Percentiles rank a stretch among this genome's conserved stretches.
Evolutionary conservation across 2,888 invertebrate species (phyloP).

Genomic region (Molorchus minor): DNA sequence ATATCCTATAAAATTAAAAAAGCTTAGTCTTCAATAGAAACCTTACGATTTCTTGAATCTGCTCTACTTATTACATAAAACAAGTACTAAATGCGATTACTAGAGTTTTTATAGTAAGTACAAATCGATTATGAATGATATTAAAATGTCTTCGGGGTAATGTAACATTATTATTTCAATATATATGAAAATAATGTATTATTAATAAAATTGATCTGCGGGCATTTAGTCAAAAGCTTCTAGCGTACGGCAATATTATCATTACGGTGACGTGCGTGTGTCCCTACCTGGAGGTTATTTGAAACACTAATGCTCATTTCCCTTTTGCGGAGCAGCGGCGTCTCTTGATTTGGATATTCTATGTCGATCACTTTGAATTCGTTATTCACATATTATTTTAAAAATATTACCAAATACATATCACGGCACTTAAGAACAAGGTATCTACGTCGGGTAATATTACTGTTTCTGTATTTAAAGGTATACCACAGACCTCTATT

Average conservation of each 20-base stretch:
- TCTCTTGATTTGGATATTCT: background rate
- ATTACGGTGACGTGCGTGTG: constrained; percentile 24
- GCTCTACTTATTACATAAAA: too few species aligned
- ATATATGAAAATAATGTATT: constrained; percentile 22
- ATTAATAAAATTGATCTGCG: constrained; percentile 23
- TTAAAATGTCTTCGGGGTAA: too few species aligned
- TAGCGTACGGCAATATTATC: constrained; percentile 23
- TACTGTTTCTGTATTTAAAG: background rate
- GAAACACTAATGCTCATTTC: constrained; percentile 44
- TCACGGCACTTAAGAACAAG: background rate
- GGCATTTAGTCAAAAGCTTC: constrained; percentile 25
- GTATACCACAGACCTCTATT: background rate
- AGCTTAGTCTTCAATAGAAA: too few species aligned
- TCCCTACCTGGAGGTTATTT: constrained; percentile 27
- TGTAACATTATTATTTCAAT: too few species aligned
- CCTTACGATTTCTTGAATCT: too few species aligned
- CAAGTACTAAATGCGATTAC: too few species aligned
- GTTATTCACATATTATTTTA: background rate
- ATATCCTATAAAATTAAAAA: too few species aligned
- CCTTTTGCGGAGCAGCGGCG: constrained; percentile 36
- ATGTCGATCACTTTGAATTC: background rate
- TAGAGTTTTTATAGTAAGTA: too few species aligned
- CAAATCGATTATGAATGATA: too few species aligned
- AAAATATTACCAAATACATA: background rate
- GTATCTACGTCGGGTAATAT: background rate